Evolutionary conservation across 2,888 invertebrate genomes (phyloP).

Genomic region (Meloe dianella): DNA sequence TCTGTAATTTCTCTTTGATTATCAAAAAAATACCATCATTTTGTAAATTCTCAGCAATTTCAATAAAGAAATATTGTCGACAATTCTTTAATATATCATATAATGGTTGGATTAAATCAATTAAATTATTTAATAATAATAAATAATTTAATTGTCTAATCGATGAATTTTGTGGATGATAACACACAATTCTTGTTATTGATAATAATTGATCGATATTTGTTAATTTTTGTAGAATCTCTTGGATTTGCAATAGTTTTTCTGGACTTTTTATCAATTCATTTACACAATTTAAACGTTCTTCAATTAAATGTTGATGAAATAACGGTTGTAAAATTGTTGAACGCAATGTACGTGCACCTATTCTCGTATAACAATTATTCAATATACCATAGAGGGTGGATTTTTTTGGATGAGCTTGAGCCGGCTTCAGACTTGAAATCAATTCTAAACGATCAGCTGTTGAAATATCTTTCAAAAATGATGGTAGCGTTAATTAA

Average conservation of each 20-base stretch:
- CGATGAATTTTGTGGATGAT: constrained; percentile 61
- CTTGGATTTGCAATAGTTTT: constrained; percentile 70
- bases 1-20: constrained; percentile 55
- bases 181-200: constrained; percentile 62
- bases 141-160: constrained; percentile 81
- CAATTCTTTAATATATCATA: constrained; percentile 55
- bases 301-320: constrained; percentile 68
- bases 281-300: constrained; percentile 75
- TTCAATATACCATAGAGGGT: constrained; percentile 73
- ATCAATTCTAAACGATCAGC: constrained; percentile 78
- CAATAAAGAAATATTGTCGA: constrained; percentile 47
- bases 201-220: constrained; percentile 82
- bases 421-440: constrained; percentile 60
- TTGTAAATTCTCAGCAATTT: constrained; percentile 43
- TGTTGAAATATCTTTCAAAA: constrained; percentile 83
- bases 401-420: constrained; percentile 54
- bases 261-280: constrained; percentile 76
- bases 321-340: constrained; percentile 82
- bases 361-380: constrained; percentile 74
- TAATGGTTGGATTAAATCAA: constrained; percentile 75
- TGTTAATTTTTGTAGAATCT: constrained; percentile 69
- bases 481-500: too few species aligned
- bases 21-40: constrained; percentile 40
- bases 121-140: constrained; percentile 75
- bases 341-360: constrained; percentile 78